These are phyloP conservation scores for Scartelaos histophorus DNA, from an alignment of 2,113 vertebrate genomes.

Conservation along the genomic window DNA sequence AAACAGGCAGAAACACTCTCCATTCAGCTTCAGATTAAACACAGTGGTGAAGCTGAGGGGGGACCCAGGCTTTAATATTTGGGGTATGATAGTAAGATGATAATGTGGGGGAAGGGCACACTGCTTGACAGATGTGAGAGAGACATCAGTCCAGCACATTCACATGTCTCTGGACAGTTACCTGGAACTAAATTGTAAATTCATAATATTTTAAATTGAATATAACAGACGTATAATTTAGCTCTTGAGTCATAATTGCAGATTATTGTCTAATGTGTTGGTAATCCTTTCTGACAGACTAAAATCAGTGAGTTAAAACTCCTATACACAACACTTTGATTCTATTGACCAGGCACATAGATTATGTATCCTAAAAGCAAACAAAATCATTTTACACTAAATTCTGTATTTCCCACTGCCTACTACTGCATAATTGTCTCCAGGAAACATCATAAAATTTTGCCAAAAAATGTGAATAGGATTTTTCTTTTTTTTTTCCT, in stretches of 20 bases:
- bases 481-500: no score
- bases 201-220: not conserved
- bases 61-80: constrained; percentile 34
- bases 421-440: not conserved
- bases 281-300: not conserved
- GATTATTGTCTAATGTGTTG: not conserved
- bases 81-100: constrained; percentile 56
- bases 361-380: no score
- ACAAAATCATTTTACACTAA: not conserved
- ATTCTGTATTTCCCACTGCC: not conserved
- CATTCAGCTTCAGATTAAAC: constrained; percentile 60
- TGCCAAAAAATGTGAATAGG: not conserved
- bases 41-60: constrained; percentile 39
- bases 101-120: not conserved
- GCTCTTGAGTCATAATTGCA: not conserved
- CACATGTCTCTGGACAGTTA: not conserved
- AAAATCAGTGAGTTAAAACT: not conserved
- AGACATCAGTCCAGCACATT: constrained; percentile 22
- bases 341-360: no score
- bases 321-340: not conserved
- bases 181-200: not conserved
- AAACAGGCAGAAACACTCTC: constrained; percentile 66
- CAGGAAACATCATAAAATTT: not conserved
- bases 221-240: not conserved
- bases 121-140: constrained; percentile 57